Evolutionary conservation across 2,797 vertebrate species (phyloP).

Genomic region (Pogoniulus pusillus): DNA sequence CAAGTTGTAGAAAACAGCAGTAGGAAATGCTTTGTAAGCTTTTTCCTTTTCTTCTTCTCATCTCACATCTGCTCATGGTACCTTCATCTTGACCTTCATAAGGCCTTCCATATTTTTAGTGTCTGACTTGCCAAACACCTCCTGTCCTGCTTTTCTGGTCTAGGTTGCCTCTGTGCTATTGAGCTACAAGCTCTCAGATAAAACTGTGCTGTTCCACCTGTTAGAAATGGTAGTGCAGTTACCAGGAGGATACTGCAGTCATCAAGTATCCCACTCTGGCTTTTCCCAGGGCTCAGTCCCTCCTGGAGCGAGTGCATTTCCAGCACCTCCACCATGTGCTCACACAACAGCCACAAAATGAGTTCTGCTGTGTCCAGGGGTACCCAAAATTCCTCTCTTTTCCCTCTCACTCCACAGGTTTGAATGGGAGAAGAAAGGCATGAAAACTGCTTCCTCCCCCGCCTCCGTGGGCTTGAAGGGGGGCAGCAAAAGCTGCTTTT

Average conservation of each 20-base stretch:
- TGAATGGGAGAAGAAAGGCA: no score
- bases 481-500: no score
- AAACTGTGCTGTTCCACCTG: neutral
- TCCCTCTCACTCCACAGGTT: no score
- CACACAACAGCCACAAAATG: fast-evolving
- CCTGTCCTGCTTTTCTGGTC: neutral
- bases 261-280: neutral
- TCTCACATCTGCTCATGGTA: neutral
- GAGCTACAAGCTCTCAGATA: neutral
- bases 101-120: conserved; percentile 7
- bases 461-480: no score
- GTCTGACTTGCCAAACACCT: neutral
- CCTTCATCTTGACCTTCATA: neutral
- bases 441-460: no score
- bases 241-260: fast-evolving
- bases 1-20: neutral
- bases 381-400: no score
- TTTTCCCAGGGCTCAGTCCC: neutral
- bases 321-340: neutral
- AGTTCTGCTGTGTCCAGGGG: neutral
- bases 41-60: neutral
- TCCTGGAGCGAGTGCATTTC: neutral
- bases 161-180: neutral
- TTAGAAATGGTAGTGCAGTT: neutral
- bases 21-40: neutral